These are phyloP conservation scores for Protosalanx chinensis DNA, from an alignment of 2,797 vertebrate genomes.

Conservation along the genomic window DNA sequence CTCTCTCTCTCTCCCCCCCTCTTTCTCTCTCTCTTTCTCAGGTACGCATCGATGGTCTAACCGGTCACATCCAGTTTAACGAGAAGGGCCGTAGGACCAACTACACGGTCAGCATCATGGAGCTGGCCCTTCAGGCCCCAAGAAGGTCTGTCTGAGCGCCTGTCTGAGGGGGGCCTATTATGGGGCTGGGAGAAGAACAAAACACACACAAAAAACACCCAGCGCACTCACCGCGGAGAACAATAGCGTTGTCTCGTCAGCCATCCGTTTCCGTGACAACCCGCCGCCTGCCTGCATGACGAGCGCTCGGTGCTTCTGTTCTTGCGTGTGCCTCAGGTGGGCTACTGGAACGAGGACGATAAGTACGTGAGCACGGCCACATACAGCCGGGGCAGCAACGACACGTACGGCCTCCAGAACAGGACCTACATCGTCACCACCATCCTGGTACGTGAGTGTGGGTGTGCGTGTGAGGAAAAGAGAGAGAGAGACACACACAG, in stretches of 20 bases:
- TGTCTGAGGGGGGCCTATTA: not conserved
- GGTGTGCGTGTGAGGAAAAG: not conserved
- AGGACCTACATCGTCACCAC: slow-evolving; percentile 97
- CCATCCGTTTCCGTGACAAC: not conserved
- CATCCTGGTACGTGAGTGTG: not conserved
- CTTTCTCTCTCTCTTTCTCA: slow-evolving; percentile 50
- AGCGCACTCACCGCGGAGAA: not conserved
- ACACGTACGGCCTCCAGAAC: slow-evolving; percentile 88
- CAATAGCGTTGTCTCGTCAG: not conserved
- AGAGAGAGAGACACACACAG: not conserved
- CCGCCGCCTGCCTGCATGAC: not conserved
- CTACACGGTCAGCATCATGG: slow-evolving; percentile 93
- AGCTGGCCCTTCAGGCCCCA: slow-evolving; percentile 89
- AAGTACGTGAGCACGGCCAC: slow-evolving; percentile 87
- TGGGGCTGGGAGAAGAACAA: not conserved
- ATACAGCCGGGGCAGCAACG: slow-evolving; percentile 82
- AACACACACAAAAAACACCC: too few species aligned
- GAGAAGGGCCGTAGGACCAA: slow-evolving; percentile 96
- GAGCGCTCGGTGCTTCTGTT: slow-evolving; percentile 1
- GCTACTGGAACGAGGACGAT: slow-evolving; percentile 98
- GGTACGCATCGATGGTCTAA: slow-evolving; percentile 93
- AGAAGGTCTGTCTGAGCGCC: slow-evolving; percentile 75
- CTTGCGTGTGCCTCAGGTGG: slow-evolving; percentile 76
- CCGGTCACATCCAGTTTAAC: slow-evolving; percentile 97
- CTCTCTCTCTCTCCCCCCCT: not conserved